Evolutionary conservation across 2,888 invertebrate species (phyloP), one percentile per base, ranked within the genome.

Genomic region (Piscicola geometra): DNA sequence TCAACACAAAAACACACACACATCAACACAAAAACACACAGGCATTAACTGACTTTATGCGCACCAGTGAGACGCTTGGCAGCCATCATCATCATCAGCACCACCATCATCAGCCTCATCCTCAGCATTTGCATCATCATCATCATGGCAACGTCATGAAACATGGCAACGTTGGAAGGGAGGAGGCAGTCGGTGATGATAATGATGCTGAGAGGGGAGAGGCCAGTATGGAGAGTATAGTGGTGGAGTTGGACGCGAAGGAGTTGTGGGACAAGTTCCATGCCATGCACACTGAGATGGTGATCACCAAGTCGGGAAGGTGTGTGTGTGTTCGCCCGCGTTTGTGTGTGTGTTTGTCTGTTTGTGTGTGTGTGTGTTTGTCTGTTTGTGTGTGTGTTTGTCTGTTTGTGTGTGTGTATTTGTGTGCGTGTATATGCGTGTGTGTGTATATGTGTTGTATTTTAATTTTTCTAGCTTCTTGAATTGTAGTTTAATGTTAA

Each of bases 191-290:
- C 3, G 60, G n/a, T 3, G 60, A 56, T 18, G 41, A 5, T 9
- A n/a, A n/a, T n/a, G 75, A 89, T 92, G 81, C 93, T 92, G 84
- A 93, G 93, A 91, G 93, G 81, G 97, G 98, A 87, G 96, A 98
- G 87, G 98, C 98, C 79, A 96, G 97, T 88, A 98, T 98, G 84
- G 97, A 98, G 86, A 96, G 98, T 87, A 98, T 98, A 79, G 96
- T 96, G 88, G 98, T 98, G 84, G 98, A 96, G 64, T 73, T 87
- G 76, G 87, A 86, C 76, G 84, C 85, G 79, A 81, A 83, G 66
- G 85, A 86, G n/a, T 81, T 87, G 36, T 87, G 87, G 87, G 80
- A 82, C 47, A 83, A 84, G 78, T 87, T 87, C 78, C 84, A 87
- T 80, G 78, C 83, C 50, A 81, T 85, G 33, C 86, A 86, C 30